phyloP scores from a whole-genome alignment of 2,888 invertebrate genomes.

The Plutella xylostella region DNA sequence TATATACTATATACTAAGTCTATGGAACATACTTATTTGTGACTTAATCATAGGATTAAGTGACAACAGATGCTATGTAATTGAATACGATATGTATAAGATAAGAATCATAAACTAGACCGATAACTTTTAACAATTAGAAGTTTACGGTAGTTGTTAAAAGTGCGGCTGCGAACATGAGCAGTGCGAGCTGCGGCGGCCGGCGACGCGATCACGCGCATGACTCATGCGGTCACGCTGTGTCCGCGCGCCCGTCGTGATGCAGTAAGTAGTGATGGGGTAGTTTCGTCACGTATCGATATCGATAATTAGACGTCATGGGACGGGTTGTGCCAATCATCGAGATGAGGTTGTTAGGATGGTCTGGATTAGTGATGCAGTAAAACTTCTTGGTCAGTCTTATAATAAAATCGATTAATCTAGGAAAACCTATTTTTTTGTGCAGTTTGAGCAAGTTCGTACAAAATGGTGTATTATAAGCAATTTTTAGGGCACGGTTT shows the following conservation, averaged over 20 bases:
- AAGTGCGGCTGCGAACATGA: no score
- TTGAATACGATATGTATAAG: no score
- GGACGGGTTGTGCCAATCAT: neutral
- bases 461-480: conserved; percentile 9
- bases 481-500: conserved; percentile 8
- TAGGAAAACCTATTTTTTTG: neutral
- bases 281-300: neutral
- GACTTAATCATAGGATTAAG: no score
- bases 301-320: neutral
- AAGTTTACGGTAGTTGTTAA: no score
- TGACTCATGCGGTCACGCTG: neutral
- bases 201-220: neutral
- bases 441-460: conserved; percentile 4
- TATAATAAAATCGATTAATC: neutral
- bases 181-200: neutral
- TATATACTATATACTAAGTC: no score
- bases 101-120: no score
- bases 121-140: no score
- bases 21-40: no score
- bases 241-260: neutral
- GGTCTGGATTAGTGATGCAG: neutral
- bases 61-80: no score
- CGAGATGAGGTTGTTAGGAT: neutral
- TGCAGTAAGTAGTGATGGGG: neutral
- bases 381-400: neutral